Base-by-base conservation (phyloP, 2,888 invertebrate genomes). In the Cylindroiulus punctatus region DNA sequence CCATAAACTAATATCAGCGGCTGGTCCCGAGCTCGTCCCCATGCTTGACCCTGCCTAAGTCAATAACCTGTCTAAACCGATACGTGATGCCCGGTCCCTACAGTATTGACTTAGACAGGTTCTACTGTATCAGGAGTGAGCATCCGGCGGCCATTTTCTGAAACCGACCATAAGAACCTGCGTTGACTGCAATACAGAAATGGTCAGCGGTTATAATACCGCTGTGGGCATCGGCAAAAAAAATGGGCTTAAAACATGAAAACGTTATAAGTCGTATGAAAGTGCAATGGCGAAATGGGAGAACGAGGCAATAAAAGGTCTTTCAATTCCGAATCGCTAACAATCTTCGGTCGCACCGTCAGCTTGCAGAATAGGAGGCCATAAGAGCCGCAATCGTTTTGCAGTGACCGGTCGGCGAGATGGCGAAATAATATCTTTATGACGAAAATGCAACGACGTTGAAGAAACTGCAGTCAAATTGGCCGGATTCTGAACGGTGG, bases 381-480 rank as follows among this genome's bases (percentile, higher is more conserved):
- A 17, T 57, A 57, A 57, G 17, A n/a, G 17, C 17, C 19, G 12
- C 52, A 19, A 57, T 57, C 52, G n/a, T 57, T 57, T 57, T n/a
- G 52, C 52, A 57, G n/a, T 57, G 52, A 57, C 52, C 17, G 52
- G n/a, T 7, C 52, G 3, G 5, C 52, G 7, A 17, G 52, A 57
- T 57, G 52, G 52, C 52, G 5, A 57, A 57, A 57, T 57, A 57
- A 57, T 57, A 57, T 57, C 52, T 57, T 57, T 57, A 57, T n/a
- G 52, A 57, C n/a, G 52, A 17, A 57, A 57, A 57, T 57, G 5
- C 52, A 57, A 19, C n/a, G 52, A 17, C 17, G 52, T 19, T 57
- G 52, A 57, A 57, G 52, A 57, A 57, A 57, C n/a, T 12, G 52
- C 12, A 57, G n/a, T 8, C 52, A 57, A 57, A 57, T 57, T 57